These are phyloP conservation scores for Rhinatrema bivittatum DNA, from an alignment of 2,797 vertebrate species.

Conservation along the genomic window DNA sequence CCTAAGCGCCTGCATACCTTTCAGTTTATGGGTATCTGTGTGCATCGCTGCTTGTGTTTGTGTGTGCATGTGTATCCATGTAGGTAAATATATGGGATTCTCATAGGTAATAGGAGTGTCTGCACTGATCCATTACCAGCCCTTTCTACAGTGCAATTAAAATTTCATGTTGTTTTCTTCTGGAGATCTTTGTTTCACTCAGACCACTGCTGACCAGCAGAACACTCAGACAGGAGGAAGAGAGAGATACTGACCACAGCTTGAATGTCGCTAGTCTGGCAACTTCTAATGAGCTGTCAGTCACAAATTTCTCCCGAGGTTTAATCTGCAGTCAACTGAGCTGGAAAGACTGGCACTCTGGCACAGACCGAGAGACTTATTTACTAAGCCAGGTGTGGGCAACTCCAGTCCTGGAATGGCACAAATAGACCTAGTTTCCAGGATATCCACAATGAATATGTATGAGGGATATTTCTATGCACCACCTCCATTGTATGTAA, in stretches of 20 bases:
- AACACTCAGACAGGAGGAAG: slow-evolving; percentile 19
- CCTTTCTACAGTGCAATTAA: slow-evolving; percentile 45
- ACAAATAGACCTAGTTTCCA: too few relatives aligned
- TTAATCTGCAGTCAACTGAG: slow-evolving; percentile 8
- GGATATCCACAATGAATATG: too few relatives aligned
- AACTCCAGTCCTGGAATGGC: too few relatives aligned
- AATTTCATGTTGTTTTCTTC: slow-evolving; percentile 50
- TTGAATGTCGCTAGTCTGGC: slow-evolving; percentile 33
- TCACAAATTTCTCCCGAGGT: slow-evolving; percentile 27
- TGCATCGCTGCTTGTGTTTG: too few relatives aligned
- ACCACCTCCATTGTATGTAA: too few relatives aligned
- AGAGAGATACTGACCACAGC: slow-evolving; percentile 18
- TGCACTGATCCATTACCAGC: slow-evolving; percentile 45
- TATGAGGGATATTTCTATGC: too few relatives aligned
- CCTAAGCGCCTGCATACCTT: too few relatives aligned
- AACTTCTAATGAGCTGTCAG: slow-evolving; percentile 43
- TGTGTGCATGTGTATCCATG: too few relatives aligned
- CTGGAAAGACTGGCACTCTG: background rate
- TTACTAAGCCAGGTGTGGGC: too few relatives aligned
- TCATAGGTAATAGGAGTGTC: slow-evolving; percentile 1
- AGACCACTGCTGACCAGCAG: slow-evolving; percentile 46
- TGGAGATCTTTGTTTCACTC: slow-evolving; percentile 45
- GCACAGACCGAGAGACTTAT: too few relatives aligned
- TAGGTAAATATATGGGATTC: slow-evolving; percentile 18
- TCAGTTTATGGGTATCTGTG: too few relatives aligned